Evolutionary conservation across 2,113 vertebrate genomes (phyloP).

Genomic region (Coregonus clupeaformis): DNA sequence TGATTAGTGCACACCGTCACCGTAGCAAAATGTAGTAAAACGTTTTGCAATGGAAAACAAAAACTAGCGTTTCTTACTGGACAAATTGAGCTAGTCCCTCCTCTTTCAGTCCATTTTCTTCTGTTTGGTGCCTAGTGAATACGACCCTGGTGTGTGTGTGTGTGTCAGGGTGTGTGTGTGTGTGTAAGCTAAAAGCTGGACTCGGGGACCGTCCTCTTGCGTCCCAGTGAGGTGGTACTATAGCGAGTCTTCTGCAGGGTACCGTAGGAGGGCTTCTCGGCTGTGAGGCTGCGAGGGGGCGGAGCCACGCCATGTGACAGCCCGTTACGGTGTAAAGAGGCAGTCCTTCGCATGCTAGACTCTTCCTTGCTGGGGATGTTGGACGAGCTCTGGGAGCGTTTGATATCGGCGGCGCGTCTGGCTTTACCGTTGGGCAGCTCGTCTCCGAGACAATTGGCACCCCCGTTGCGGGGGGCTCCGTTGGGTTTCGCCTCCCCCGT

Average conservation of each 20-base stretch:
- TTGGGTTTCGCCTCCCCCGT: constrained; percentile 44
- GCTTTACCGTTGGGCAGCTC: constrained; percentile 62
- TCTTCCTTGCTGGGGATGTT: constrained; percentile 75
- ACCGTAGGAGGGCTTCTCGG: constrained; percentile 55
- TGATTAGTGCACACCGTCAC: no score
- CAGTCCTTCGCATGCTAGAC: constrained; percentile 62
- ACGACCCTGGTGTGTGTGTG: no score
- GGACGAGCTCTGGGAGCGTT: constrained; percentile 82
- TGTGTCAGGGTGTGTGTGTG: background rate
- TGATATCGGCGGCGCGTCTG: constrained; percentile 62
- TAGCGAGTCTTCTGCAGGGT: constrained; percentile 76
- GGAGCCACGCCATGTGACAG: constrained; percentile 23
- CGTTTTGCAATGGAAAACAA: no score
- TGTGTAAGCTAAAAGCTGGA: constrained; percentile 83
- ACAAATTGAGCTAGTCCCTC: background rate
- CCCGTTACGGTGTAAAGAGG: constrained; percentile 74
- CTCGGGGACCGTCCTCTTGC: constrained; percentile 79
- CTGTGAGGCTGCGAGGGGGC: constrained; percentile 39
- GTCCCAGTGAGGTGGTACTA: constrained; percentile 73
- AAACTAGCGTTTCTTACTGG: no score
- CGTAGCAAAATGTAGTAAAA: no score
- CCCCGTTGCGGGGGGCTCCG: constrained; percentile 22
- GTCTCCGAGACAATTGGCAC: constrained; percentile 31
- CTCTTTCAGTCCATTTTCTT: background rate
- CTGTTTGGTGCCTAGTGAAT: background rate